Evolutionary conservation across 2,797 vertebrate species (phyloP), one percentile per base, ranked within the genome.

Genomic region (Numenius phaeopus): DNA sequence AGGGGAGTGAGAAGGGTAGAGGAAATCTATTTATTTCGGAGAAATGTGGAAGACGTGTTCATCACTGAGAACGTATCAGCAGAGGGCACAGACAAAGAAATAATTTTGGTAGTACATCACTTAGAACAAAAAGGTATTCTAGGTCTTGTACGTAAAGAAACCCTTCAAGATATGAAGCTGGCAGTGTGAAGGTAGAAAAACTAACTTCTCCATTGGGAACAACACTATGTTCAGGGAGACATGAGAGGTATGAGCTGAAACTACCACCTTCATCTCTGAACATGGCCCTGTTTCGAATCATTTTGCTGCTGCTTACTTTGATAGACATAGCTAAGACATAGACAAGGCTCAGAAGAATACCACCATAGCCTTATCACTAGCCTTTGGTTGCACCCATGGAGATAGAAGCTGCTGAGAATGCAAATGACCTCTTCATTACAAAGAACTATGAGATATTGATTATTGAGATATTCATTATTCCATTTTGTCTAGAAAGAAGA

Each of bases 271-370:
- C 13, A 9, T 26, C 47, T 83, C 87, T 81, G 79, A 86, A 61
- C 5, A 1, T 22, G 24, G 34, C 62, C 14, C 3, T 49, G 16
- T 71, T 83, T 82, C n/a, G n/a, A 83, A 66, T 12, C 3, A 8
- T 70, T 92, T 89, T 80, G 55, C 52, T 59, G 34, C 47, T 87
- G 64, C 44, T 90, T 32, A 26, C 65, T 59, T 73, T 34, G 44
- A 3, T 1, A 50, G n/a, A 9, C 19, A 11, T 1, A 57, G 15
- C 5, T 66, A 67, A 59, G n/a, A 27, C 6, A 10, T 0, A 79
- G 64, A 42, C 19, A 72, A 54, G 76, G 24, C 58, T 42, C 39
- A 62, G 42, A 83, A 50, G 22, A 54, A 39, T 40, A 18, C 8
- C 6, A 14, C 3, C 13, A 7, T 16, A 50, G 27, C 44, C 30